A percentile compares a stretch with the other conserved stretches of the same genome.
phyloP scores from a whole-genome alignment of 2,888 invertebrate species.

The Chrysopilus asiliformis region DNA sequence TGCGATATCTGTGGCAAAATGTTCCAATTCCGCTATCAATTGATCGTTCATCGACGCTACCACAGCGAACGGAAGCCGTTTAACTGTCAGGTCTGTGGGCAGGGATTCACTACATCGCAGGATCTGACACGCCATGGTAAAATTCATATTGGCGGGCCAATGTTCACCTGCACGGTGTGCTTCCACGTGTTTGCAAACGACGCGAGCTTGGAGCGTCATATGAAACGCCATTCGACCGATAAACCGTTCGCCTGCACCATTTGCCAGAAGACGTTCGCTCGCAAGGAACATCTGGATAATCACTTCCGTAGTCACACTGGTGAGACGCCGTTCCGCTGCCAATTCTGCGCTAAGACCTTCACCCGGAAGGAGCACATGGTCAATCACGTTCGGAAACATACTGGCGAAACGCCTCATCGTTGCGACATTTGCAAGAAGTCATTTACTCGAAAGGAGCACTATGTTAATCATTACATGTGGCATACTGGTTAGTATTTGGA shows the following conservation, averaged over 20 bases:
- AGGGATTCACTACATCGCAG: constrained; percentile 65
- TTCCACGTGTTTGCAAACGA: constrained; percentile 63
- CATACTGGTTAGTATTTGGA: constrained; percentile 40
- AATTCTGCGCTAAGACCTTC: constrained; percentile 72
- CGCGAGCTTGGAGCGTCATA: constrained; percentile 57
- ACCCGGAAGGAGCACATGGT: constrained; percentile 76
- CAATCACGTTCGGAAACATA: constrained; percentile 70
- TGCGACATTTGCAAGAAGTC: constrained; percentile 78
- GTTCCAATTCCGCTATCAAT: constrained; percentile 75
- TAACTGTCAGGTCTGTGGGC: constrained; percentile 68
- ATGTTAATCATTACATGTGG: constrained; percentile 68
- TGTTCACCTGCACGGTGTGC: constrained; percentile 59
- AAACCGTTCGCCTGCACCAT: constrained; percentile 75
- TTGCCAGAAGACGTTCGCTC: constrained; percentile 74
- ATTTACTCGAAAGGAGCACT: constrained; percentile 75
- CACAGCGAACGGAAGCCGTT: constrained; percentile 77
- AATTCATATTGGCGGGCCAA: constrained; percentile 66
- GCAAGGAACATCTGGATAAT: constrained; percentile 77
- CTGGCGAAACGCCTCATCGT: constrained; percentile 73
- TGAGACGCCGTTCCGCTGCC: constrained; percentile 74
- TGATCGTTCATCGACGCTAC: constrained; percentile 75
- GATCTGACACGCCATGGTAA: constrained; percentile 72
- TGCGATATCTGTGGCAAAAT: constrained; percentile 79
- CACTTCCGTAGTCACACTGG: constrained; percentile 71
- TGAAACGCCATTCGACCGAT: constrained; percentile 69